Base-by-base conservation (phyloP, 1,140 invertebrate species). In the Cepaea nemoralis region DNA sequence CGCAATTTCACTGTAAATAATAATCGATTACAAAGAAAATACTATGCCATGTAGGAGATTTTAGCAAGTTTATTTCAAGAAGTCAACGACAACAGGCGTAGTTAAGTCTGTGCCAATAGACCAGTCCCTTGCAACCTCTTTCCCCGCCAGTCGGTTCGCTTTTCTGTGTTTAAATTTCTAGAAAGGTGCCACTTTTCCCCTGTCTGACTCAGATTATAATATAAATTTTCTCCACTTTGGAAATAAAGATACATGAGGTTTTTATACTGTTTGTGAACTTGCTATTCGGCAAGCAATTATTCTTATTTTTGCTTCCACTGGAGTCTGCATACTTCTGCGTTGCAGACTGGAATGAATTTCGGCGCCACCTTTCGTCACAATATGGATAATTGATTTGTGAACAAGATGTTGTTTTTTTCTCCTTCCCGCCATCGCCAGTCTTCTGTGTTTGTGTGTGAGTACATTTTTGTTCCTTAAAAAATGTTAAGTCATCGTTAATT, bases 11-110 rank as follows among this genome's bases (percentile, higher is more conserved):
- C 16, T 24, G 69, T 45, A 71, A 71, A 71, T 45, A 71, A 71
- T 71, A 71, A 71, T 71, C 10, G 69, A n/a, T 24, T 39, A n/a
- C 37, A 71, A 71, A 6, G 40, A 27, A 40, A 71, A 71, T 45
- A 71, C 22, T n/a, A 71, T 5, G 6, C 19, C 6, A 24, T 55
- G 19, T 19, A 55, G 8, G 50, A 55, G 19, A 1, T 55, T 55
- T 55, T 27, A 14, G 35, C 35, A n/a, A 24, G 69, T 40, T 71
- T 27, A 24, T 71, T 45, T 39, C 8, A 39, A n/a, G 19, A 22
- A 39, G 22, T 40, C 22, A 45, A 39, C 24, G 19, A 39, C 69
- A 33, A 6, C 19, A 71, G 59, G 33, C 59, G 33, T 31, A 63
- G 10, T n/a, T n/a, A n/a, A n/a, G n/a, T n/a, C n/a, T n/a, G n/a